Evolutionary conservation across 2,797 vertebrate species (phyloP).

Genomic region (Arctocebus calabarensis): DNA sequence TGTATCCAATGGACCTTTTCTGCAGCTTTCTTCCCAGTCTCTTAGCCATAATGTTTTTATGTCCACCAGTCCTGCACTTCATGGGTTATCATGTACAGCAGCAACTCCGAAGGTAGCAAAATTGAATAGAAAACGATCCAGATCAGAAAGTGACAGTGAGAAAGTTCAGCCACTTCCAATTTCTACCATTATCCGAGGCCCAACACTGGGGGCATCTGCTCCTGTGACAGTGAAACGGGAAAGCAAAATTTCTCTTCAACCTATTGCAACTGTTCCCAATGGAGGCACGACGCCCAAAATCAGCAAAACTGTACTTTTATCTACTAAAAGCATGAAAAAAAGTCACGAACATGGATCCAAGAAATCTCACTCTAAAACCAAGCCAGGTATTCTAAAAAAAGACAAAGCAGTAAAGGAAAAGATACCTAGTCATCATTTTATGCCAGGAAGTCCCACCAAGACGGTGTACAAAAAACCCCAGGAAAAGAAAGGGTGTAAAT

Average conservation of each 20-base stretch:
- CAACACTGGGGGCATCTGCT: conserved; percentile 90
- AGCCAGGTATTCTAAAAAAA: conserved; percentile 95
- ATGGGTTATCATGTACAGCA: conserved; percentile 91
- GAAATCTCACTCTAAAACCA: conserved; percentile 96
- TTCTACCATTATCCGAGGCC: conserved; percentile 94
- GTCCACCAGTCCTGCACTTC: conserved; percentile 90
- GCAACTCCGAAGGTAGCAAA: conserved; percentile 91
- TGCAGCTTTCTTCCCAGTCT: conserved; percentile 89
- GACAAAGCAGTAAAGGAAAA: conserved; percentile 95
- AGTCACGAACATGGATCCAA: conserved; percentile 95
- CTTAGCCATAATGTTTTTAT: conserved; percentile 90
- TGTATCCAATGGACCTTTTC: conserved; percentile 92
- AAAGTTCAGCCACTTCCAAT: conserved; percentile 97
- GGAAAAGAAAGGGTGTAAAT: conserved; percentile 99
- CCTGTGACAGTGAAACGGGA: conserved; percentile 93
- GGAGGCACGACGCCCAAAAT: conserved; percentile 95
- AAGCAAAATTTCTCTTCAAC: conserved; percentile 91
- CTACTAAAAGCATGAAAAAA: conserved; percentile 96
- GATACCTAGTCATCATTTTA: conserved; percentile 92
- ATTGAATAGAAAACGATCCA: conserved; percentile 96
- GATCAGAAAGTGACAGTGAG: conserved; percentile 98
- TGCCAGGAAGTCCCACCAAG: conserved; percentile 97
- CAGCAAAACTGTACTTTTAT: conserved; percentile 94
- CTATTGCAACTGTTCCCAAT: conserved; percentile 94
- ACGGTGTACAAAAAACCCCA: conserved; percentile 98